Conservation (phyloP, 2,888 invertebrate genomes). For the Dilophus febrilis region DNA sequence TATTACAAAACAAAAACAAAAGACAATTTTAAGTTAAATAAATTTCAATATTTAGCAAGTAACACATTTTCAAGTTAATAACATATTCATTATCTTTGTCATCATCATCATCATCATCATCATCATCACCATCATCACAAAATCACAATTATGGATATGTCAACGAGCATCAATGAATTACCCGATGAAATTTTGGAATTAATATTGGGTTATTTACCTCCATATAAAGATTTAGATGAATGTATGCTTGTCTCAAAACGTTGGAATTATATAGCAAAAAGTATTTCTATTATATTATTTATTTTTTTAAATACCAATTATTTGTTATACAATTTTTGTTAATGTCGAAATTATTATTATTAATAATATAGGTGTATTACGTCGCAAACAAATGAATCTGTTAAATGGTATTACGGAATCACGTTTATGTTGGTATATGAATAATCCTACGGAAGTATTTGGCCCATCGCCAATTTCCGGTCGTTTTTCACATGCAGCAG, state of each 20-base stretch:
- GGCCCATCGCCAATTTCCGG: conserved; percentile 66
- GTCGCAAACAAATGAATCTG: conserved; percentile 54
- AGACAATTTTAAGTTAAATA: too few relatives aligned
- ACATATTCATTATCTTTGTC: too few relatives aligned
- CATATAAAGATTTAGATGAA: conserved; percentile 76
- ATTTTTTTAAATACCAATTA: neutral
- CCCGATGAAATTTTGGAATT: conserved; percentile 91
- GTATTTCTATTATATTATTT: conserved; percentile 28
- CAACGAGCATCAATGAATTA: conserved; percentile 49
- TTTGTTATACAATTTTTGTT: neutral
- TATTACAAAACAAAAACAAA: too few relatives aligned
- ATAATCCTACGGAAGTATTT: conserved; percentile 12
- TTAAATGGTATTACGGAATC: conserved; percentile 60
- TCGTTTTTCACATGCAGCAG: conserved; percentile 83
- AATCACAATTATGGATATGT: too few relatives aligned
- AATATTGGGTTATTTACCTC: conserved; percentile 73
- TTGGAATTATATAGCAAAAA: conserved; percentile 70
- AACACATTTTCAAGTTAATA: too few relatives aligned
- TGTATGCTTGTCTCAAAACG: conserved; percentile 73
- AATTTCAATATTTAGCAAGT: too few relatives aligned
- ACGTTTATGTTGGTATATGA: conserved; percentile 48
- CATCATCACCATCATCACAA: too few relatives aligned
- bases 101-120: too few relatives aligned
- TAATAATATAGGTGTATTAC: conserved; percentile 52
- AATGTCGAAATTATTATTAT: conserved; percentile 4